A percentile compares a stretch with the other conserved stretches of the same genome.
These are phyloP conservation scores for Ceryle rudis DNA, from an alignment of 2,797 vertebrate genomes.

Conservation along the genomic window DNA sequence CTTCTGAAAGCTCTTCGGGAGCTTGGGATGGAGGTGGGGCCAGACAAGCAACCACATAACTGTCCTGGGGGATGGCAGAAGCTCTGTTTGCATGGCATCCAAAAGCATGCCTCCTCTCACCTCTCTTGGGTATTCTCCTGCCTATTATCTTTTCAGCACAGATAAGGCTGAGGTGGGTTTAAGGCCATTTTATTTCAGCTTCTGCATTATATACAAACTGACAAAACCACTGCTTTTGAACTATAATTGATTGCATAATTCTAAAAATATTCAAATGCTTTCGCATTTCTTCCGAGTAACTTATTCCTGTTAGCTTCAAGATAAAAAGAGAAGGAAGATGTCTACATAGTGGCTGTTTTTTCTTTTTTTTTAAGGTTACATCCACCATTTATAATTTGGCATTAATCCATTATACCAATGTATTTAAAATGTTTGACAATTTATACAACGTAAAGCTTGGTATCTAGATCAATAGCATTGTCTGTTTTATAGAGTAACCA, in stretches of 20 bases:
- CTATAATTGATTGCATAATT: background rate
- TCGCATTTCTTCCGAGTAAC: background rate
- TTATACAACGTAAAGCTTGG: background rate
- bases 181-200: background rate
- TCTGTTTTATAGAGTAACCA: background rate
- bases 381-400: background rate
- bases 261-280: background rate
- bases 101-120: background rate
- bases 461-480: background rate
- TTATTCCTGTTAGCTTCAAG: background rate
- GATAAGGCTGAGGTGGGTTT: background rate
- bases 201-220: background rate
- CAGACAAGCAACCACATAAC: background rate
- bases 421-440: background rate
- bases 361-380: too few species aligned
- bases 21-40: background rate
- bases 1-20: background rate
- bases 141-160: background rate
- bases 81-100: background rate
- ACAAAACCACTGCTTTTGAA: background rate
- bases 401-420: background rate
- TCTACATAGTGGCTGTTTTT: background rate
- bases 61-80: rapidly evolving
- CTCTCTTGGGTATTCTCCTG: background rate
- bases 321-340: background rate